These are phyloP conservation scores for Neodiprion pinetum DNA, from an alignment of 1,140 invertebrate genomes.

Conservation along the genomic window DNA sequence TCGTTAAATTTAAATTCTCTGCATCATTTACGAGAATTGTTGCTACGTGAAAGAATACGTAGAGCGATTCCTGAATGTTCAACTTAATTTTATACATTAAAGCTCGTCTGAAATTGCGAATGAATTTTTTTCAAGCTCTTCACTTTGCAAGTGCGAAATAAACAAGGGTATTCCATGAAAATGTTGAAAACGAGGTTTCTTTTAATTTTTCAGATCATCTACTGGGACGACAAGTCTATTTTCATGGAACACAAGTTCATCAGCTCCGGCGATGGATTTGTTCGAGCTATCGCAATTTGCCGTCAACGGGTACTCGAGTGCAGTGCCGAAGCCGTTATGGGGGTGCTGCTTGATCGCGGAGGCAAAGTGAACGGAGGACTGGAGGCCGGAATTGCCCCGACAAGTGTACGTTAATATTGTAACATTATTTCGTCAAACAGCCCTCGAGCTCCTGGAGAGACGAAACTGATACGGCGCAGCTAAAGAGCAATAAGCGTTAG, in stretches of 20 bases:
- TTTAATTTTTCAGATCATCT: conserved; percentile 68
- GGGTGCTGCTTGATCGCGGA: conserved; percentile 52
- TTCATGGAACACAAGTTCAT: conserved; percentile 89
- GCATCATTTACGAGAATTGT: no score
- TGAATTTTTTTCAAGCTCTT: no score
- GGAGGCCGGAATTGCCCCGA: conserved; percentile 51
- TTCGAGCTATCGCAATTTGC: conserved; percentile 81
- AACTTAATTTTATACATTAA: no score
- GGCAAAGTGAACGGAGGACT: conserved; percentile 53
- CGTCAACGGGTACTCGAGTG: conserved; percentile 78
- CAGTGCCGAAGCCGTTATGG: conserved; percentile 66
- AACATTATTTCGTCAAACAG: no score
- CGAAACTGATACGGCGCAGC: no score
- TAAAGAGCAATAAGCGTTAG: no score
- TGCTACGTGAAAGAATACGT: no score
- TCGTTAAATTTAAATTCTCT: no score
- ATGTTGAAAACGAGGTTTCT: conserved; percentile 10
- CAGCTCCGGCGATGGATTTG: conserved; percentile 77
- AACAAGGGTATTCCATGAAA: neutral
- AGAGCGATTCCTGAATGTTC: no score
- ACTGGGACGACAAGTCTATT: conserved; percentile 84
- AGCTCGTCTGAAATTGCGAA: no score
- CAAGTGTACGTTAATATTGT: conserved; percentile 30
- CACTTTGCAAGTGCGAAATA: no score
- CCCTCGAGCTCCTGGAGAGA: no score